phyloP scores from a whole-genome alignment of 2,113 vertebrate species.

The Cyrtonyx montezumae region DNA sequence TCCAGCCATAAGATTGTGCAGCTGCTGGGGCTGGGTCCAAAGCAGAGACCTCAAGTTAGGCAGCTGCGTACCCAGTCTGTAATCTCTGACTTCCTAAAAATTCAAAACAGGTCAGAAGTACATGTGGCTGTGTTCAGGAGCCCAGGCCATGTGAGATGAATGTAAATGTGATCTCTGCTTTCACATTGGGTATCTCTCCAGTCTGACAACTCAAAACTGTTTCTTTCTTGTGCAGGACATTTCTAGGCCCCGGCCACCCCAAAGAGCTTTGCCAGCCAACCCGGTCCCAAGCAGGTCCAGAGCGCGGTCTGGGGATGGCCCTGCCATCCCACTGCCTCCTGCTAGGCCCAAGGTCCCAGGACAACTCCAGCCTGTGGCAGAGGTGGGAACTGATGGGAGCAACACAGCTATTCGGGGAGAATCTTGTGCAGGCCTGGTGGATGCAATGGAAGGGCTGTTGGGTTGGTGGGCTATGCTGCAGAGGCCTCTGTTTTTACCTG shows the following conservation, averaged over 20 bases:
- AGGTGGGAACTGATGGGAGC: not conserved
- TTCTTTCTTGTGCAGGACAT: conserved; percentile 61
- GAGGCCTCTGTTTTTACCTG: rapidly evolving
- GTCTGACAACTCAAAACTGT: not conserved
- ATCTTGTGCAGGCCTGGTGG: not conserved
- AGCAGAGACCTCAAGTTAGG: rapidly evolving
- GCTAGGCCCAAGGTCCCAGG: not conserved
- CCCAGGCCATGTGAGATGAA: not conserved
- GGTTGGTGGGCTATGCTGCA: not conserved
- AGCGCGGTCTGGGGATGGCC: not conserved
- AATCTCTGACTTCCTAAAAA: not conserved
- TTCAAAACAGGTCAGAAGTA: not conserved
- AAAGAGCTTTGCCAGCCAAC: conserved; percentile 79
- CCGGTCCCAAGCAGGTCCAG: conserved; percentile 65
- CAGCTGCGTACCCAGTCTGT: not conserved
- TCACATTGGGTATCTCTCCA: not conserved
- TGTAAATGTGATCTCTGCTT: not conserved
- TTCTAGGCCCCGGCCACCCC: conserved; percentile 73
- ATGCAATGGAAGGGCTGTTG: not conserved
- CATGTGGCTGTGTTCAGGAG: too few species aligned
- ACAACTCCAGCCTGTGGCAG: not conserved
- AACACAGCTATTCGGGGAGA: not conserved
- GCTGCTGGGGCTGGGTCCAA: not conserved
- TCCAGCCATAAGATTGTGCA: not conserved
- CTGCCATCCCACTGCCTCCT: not conserved